Conservation (phyloP, 2,888 invertebrate species). For the Lasioglossum malachurum region DNA sequence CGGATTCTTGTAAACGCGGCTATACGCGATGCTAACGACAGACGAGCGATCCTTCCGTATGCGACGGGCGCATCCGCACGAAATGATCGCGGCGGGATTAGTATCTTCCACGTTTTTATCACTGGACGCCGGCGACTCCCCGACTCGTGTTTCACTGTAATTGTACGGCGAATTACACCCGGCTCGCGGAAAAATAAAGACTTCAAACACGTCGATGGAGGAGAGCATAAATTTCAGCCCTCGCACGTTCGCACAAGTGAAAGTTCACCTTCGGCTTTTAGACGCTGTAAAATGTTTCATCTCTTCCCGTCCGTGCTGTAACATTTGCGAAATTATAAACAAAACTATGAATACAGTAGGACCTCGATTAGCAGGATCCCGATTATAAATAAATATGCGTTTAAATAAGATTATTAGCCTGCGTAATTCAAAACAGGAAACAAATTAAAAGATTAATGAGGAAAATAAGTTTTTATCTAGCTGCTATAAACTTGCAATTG, state of each 20-base stretch:
- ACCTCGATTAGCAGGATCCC: too few species aligned
- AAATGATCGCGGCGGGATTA: neutral
- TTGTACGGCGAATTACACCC: neutral
- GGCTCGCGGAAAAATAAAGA: neutral
- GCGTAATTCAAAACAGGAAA: too few species aligned
- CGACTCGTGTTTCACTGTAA: neutral
- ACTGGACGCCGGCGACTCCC: neutral
- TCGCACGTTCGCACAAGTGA: neutral
- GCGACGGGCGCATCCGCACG: neutral
- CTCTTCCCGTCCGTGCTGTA: neutral
- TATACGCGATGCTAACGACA: neutral
- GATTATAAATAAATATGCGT: too few species aligned
- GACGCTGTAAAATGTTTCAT: neutral
- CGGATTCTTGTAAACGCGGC: slow-evolving; percentile 2
- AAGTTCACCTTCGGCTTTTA: neutral
- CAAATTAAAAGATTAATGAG: too few species aligned
- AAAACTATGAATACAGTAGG: neutral
- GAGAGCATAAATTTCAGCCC: neutral
- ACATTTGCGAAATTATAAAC: neutral
- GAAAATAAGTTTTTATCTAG: too few species aligned
- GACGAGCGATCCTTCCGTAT: neutral
- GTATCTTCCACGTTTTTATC: neutral
- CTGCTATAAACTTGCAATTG: too few species aligned
- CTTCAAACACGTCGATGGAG: neutral
- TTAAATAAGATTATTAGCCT: too few species aligned